These are phyloP conservation scores for Mastomys coucha DNA, from an alignment of 2,113 vertebrate species.

Conservation along the genomic window DNA sequence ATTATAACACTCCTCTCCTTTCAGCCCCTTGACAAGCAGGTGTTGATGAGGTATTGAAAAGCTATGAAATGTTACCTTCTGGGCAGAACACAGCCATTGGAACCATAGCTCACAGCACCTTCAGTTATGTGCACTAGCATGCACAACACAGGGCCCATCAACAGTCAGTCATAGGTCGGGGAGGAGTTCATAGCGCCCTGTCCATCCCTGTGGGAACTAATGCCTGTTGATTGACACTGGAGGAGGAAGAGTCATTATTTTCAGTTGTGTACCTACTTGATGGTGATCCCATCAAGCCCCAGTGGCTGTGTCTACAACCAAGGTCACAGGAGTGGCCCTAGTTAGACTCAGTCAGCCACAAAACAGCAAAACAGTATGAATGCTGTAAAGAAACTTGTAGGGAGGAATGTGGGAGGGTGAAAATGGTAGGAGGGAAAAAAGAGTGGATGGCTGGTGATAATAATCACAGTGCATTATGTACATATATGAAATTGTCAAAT, in stretches of 20 bases:
- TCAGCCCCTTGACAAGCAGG: not conserved
- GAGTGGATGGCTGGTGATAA: not conserved
- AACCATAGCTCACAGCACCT: not conserved
- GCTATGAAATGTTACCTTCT: not conserved
- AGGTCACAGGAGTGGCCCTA: too few species aligned
- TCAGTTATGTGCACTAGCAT: not conserved
- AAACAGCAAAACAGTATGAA: not conserved
- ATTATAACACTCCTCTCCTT: not conserved
- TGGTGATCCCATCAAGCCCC: not conserved
- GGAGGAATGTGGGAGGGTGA: too few species aligned
- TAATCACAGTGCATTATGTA: not conserved
- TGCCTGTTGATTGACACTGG: too few species aligned
- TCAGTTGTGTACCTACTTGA: not conserved
- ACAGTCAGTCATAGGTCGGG: fast-evolving
- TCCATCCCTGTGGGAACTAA: too few species aligned
- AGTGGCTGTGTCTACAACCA: not conserved
- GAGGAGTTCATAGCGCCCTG: too few species aligned
- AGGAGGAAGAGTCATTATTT: not conserved
- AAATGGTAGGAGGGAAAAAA: not conserved
- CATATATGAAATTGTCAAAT: not conserved
- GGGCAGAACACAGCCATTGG: not conserved
- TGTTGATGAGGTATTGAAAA: not conserved
- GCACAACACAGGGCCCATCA: not conserved
- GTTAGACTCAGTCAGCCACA: not conserved
- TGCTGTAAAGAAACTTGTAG: not conserved